These are phyloP conservation scores for Lipotes vexillifer DNA, from an alignment of 2,113 vertebrate genomes.

Conservation along the genomic window DNA sequence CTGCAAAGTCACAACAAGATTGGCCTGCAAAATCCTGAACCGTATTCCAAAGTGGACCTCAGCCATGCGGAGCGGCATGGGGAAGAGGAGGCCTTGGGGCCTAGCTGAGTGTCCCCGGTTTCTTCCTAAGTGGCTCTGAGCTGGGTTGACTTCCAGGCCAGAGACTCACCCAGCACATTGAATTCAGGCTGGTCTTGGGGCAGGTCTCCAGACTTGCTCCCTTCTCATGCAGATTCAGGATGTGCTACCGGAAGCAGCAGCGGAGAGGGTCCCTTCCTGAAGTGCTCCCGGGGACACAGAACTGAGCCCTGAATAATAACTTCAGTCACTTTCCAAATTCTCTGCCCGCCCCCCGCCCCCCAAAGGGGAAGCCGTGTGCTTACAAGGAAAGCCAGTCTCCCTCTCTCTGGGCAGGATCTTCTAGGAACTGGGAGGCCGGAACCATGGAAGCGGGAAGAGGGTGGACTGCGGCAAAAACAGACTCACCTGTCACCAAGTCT, in stretches of 20 bases:
- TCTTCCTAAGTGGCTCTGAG: neutral
- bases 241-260: neutral
- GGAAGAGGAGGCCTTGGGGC: neutral
- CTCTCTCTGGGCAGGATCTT: neutral
- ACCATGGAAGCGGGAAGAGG: neutral
- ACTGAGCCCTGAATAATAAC: conserved; percentile 19
- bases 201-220: neutral
- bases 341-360: neutral
- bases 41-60: neutral
- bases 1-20: neutral
- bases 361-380: neutral
- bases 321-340: conserved; percentile 5
- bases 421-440: conserved; percentile 20
- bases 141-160: neutral
- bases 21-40: neutral
- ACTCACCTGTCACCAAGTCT: neutral
- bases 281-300: neutral
- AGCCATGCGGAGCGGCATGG: neutral
- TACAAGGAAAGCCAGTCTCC: neutral
- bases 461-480: neutral
- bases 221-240: neutral
- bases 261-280: neutral
- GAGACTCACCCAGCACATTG: neutral
- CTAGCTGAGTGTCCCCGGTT: neutral
- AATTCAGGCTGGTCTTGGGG: neutral